Conservation (phyloP, 2,797 vertebrate species). For the Gymnocypris eckloni region DNA sequence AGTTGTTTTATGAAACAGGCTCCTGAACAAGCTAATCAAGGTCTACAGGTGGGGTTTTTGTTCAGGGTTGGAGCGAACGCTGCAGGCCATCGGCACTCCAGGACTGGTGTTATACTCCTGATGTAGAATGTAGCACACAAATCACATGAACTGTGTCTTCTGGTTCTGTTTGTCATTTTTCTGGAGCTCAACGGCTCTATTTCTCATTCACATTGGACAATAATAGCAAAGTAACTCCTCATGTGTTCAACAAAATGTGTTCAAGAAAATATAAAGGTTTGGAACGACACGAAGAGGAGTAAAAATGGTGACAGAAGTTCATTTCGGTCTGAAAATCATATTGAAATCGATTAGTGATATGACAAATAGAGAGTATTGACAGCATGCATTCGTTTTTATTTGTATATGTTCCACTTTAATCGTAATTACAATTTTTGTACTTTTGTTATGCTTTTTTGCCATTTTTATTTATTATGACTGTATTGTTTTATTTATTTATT, state of each 20-base stretch:
- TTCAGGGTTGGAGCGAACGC: too few relatives aligned
- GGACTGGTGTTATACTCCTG: too few relatives aligned
- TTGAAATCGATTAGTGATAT: neutral
- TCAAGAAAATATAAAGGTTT: neutral
- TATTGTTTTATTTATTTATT: neutral
- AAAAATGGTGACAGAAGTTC: neutral
- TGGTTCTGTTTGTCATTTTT: neutral
- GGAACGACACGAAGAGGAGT: neutral
- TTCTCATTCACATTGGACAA: neutral
- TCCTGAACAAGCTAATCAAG: too few relatives aligned
- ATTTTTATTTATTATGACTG: neutral
- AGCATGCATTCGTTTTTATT: neutral
- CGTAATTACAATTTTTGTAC: too few relatives aligned
- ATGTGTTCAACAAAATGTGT: neutral
- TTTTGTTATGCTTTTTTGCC: too few relatives aligned
- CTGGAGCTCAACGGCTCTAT: neutral
- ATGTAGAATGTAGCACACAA: neutral
- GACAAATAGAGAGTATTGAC: neutral
- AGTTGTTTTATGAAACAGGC: too few relatives aligned
- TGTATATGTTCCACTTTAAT: too few relatives aligned
- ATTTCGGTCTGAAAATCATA: neutral
- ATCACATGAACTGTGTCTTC: neutral
- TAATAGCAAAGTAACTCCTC: neutral
- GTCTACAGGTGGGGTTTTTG: too few relatives aligned
- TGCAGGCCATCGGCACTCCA: too few relatives aligned